Base-by-base conservation (phyloP, 2,888 invertebrate species). In the Yponomeuta sedellus region DNA sequence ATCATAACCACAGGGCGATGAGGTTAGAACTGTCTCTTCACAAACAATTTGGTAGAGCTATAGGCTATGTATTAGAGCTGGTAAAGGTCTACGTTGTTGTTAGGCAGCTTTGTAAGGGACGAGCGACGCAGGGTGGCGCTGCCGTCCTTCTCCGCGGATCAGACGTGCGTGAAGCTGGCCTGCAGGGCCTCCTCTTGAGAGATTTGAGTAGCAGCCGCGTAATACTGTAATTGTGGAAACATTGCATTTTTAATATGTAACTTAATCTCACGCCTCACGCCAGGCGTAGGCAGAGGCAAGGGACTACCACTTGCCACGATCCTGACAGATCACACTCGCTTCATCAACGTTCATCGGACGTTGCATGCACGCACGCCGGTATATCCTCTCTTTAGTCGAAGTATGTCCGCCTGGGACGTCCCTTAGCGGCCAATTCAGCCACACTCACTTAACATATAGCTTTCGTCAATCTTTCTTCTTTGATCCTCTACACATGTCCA, bases 151-250 rank as follows among this genome's bases (percentile, higher is more conserved):
- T 92, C 93, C 80, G 92, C 88, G 86, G 93, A 93, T 96, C 95
- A 97, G 90, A 97, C 96, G 85, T 97, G 96, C 73, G 96, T 96
- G 85, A 96, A 96, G 85, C 96, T 96, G 88, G 95, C 95, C 88
- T 96, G 96, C 67, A 96, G 93, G 71, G 95, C 94, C 76, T 97
- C 96, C 63, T 92, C 92, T 76, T 92, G 93, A 71, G 95, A 93
- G 73, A 96, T 94, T 88, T 96, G 96, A 77, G 94, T 95, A 73
- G 95, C 95, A 69, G 96, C 94, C 64, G 96, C 93, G 89, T 96
- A 96, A 82, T 96, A 97, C 96, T 97, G 94, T 72, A 95, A 94
- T 20, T 16, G 25, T 57, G 65, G 28, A 44, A 61, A 66, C 10
- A 62, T 19, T 11, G 8, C 3, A 25, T 59, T 10, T 5, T 34